A percentile compares a stretch with the other conserved stretches of the same genome.
Evolutionary conservation across 2,888 invertebrate species (phyloP).

Genomic region (Aphidius colemani): DNA sequence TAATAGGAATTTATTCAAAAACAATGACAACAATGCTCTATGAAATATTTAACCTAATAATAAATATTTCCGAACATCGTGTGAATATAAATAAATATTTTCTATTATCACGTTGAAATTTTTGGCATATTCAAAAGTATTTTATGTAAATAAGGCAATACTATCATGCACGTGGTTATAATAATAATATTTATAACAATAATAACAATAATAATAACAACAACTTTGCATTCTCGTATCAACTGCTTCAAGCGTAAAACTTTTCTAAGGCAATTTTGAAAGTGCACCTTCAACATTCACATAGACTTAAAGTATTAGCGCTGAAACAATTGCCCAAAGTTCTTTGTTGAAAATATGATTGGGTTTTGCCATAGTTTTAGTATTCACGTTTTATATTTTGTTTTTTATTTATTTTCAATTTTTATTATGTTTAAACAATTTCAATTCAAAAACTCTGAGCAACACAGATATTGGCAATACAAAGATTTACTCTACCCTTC

Average conservation of each 20-base stretch:
- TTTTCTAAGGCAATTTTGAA: conserved; percentile 15
- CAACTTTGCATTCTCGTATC: conserved; percentile 12
- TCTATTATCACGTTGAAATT: no score
- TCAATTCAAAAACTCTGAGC: no score
- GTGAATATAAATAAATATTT: no score
- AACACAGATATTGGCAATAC: no score
- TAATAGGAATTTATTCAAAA: no score
- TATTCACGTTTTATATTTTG: neutral
- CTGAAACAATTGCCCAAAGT: conserved; percentile 13
- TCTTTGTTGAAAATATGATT: conserved; percentile 10
- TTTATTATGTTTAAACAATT: no score
- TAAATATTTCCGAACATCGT: no score
- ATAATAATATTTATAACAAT: neutral
- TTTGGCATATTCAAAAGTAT: neutral
- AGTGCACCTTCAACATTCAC: neutral
- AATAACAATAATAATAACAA: neutral
- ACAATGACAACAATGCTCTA: no score
- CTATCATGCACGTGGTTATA: conserved; percentile 3
- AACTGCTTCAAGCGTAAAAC: conserved; percentile 14
- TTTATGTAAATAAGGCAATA: conserved; percentile 17
- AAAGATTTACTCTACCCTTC: no score
- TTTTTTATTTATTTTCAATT: no score
- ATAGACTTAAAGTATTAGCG: conserved; percentile 12
- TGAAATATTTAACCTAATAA: no score
- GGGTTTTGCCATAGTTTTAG: neutral